Evolutionary conservation across 30 jellyfish, hydroid and myxozoan genomes (phyloP).

Genomic region (Catostylus mosaicus): DNA sequence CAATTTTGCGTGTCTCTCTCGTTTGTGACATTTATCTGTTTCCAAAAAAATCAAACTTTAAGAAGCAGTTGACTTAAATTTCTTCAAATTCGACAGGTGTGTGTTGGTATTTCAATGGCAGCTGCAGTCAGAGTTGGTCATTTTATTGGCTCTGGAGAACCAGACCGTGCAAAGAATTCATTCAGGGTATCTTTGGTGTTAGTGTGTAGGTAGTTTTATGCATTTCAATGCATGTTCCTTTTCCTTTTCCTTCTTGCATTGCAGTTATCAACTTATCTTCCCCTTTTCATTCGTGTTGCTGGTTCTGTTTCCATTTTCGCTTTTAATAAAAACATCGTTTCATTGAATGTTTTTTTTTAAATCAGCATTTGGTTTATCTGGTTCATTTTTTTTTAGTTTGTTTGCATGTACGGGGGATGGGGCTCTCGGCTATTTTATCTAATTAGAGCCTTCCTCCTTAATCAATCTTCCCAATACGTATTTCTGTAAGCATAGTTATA

Average conservation of each 20-base stretch:
- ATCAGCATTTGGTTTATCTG: not conserved
- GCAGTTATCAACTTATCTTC: too few relatives aligned
- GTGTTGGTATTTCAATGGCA: slow-evolving; percentile 55
- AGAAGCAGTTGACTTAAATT: not conserved
- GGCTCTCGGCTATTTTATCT: too few relatives aligned
- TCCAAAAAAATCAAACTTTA: not conserved
- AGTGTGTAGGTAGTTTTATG: not conserved
- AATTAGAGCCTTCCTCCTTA: too few relatives aligned
- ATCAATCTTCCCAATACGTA: too few relatives aligned
- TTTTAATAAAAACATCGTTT: too few relatives aligned
- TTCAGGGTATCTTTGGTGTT: slow-evolving; percentile 8
- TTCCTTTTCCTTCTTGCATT: not conserved
- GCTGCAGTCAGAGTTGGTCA: slow-evolving; percentile 69
- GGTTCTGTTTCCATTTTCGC: not conserved
- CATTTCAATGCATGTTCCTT: not conserved
- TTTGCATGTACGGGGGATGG: not conserved
- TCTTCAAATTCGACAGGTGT: slow-evolving; percentile 10
- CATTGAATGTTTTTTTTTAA: not conserved
- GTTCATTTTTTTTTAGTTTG: not conserved
- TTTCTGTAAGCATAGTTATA: too few relatives aligned
- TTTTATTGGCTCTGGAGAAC: slow-evolving; percentile 56
- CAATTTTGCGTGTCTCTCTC: too few relatives aligned
- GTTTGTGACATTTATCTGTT: not conserved
- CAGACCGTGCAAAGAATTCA: slow-evolving; percentile 40
- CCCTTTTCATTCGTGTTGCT: too few relatives aligned